Percentiles rank a stretch among this genome's conserved stretches.
These are phyloP conservation scores for Onychomys leucogaster DNA, from an alignment of 2,797 vertebrate genomes.

Conservation along the genomic window DNA sequence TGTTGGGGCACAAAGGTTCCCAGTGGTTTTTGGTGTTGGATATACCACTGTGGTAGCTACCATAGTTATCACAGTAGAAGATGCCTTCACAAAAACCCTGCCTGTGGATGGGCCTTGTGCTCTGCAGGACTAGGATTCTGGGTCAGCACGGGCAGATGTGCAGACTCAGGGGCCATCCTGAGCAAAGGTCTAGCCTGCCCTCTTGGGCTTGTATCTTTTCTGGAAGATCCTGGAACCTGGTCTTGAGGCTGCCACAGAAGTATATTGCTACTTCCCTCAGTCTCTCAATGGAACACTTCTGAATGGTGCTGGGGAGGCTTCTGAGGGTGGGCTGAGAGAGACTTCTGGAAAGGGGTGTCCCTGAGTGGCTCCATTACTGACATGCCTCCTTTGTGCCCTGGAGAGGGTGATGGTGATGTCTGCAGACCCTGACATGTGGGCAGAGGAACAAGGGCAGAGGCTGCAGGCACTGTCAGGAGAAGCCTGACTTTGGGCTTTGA, in stretches of 20 bases:
- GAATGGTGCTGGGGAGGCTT: not conserved
- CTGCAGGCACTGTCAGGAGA: not conserved
- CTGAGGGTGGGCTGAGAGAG: not conserved
- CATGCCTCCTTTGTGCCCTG: not conserved
- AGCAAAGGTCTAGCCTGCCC: not conserved
- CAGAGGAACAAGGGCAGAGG: not conserved
- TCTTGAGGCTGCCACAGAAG: rapidly evolving
- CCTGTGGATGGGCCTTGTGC: rapidly evolving
- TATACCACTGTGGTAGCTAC: not conserved
- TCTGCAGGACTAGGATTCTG: not conserved
- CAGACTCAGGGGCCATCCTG: not conserved
- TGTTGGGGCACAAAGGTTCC: too few relatives aligned
- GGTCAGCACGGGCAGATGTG: rapidly evolving
- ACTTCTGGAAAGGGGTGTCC: too few relatives aligned
- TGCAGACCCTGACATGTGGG: not conserved
- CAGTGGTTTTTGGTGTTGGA: not conserved
- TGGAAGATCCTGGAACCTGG: not conserved
- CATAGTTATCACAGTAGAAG: rapidly evolving
- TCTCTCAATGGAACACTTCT: not conserved
- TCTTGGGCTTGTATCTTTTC: not conserved
- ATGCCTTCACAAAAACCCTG: conserved; percentile 5
- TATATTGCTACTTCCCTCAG: too few relatives aligned
- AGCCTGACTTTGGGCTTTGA: not conserved
- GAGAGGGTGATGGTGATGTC: not conserved
- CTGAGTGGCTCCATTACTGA: not conserved